phyloP scores from a whole-genome alignment of 2,888 invertebrate species.

The Apocheima hispidaria region DNA sequence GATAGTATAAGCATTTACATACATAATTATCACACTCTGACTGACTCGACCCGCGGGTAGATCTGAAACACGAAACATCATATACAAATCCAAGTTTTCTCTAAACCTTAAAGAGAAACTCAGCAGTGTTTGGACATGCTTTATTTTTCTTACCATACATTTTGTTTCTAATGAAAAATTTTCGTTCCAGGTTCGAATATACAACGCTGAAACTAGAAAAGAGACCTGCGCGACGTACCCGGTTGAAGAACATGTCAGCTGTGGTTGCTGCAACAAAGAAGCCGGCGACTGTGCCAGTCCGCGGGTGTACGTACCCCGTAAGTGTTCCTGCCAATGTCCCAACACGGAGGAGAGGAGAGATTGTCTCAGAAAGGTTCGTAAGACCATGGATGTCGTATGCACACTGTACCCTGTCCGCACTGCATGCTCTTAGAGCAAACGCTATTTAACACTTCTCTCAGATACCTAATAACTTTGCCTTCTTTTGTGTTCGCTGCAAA shows the following conservation, averaged over 20 bases:
- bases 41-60: too few species aligned
- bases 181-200: constrained; percentile 71
- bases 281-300: constrained; percentile 65
- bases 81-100: too few species aligned
- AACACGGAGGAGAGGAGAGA: constrained; percentile 72
- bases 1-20: background rate
- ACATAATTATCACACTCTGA: background rate
- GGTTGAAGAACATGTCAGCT: constrained; percentile 73
- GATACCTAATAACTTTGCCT: constrained; percentile 1
- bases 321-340: constrained; percentile 82
- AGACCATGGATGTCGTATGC: constrained; percentile 77
- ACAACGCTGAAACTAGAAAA: constrained; percentile 70
- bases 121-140: too few species aligned
- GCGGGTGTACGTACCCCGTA: constrained; percentile 78
- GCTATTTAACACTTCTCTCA: constrained; percentile 9
- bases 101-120: too few species aligned
- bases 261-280: constrained; percentile 70
- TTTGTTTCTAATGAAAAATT: constrained; percentile 21
- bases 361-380: constrained; percentile 80
- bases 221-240: constrained; percentile 73
- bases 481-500: constrained; percentile 15
- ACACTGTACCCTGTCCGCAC: constrained; percentile 32
- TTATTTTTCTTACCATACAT: too few species aligned
- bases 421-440: constrained; percentile 27
- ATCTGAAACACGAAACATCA: too few species aligned